These are phyloP conservation scores for Mellivora capensis DNA, from an alignment of 2,113 vertebrate species.

Conservation along the genomic window DNA sequence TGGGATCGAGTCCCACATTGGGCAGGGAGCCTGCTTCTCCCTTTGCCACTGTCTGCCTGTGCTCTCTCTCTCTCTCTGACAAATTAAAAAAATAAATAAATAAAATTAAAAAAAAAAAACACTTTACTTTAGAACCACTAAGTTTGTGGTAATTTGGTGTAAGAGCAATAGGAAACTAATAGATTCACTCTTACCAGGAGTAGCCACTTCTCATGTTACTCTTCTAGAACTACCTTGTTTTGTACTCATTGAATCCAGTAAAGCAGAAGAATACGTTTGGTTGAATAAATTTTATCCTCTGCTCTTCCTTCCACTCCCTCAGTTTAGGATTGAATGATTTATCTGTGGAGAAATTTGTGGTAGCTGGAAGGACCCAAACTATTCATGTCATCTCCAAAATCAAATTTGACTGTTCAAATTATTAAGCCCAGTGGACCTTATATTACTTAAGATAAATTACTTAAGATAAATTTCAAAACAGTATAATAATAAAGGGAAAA, in stretches of 20 bases:
- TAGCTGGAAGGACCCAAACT: neutral
- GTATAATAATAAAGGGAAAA: neutral
- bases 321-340: neutral
- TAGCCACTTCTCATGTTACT: neutral
- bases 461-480: conserved; percentile 13
- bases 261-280: neutral
- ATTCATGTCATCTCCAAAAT: neutral
- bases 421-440: neutral
- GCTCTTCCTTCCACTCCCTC: neutral
- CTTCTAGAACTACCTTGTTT: neutral
- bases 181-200: neutral
- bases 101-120: too few relatives aligned
- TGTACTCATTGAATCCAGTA: neutral
- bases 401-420: neutral
- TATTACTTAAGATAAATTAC: neutral
- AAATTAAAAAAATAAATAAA: too few relatives aligned
- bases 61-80: too few relatives aligned
- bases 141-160: neutral
- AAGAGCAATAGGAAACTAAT: neutral
- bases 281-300: neutral
- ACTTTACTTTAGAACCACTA: too few relatives aligned
- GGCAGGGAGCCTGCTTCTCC: too few relatives aligned
- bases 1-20: too few relatives aligned
- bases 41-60: too few relatives aligned
- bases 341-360: neutral